These are phyloP conservation scores for Cryptomyrus ogoouensis DNA, from an alignment of 2,113 vertebrate genomes.

Conservation along the genomic window DNA sequence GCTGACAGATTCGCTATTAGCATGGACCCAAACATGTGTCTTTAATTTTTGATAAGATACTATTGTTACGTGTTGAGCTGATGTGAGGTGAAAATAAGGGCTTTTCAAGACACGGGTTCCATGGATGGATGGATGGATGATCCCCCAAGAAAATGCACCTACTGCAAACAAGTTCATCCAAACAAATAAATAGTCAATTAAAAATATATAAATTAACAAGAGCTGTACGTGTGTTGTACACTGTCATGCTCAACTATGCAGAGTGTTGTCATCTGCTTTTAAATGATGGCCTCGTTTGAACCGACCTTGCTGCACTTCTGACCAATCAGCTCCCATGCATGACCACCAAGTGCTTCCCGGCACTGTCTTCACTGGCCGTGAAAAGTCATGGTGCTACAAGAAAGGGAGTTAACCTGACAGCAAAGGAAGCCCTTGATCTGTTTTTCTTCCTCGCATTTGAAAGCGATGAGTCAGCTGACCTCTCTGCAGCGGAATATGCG, in stretches of 20 bases:
- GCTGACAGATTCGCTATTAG: not conserved
- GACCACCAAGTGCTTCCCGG: not conserved
- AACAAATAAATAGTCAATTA: not conserved
- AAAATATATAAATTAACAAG: not conserved
- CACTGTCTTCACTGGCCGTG: not conserved
- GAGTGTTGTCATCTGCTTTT: not conserved
- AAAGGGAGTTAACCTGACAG: not conserved
- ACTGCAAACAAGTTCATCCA: not conserved
- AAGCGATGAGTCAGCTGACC: not conserved
- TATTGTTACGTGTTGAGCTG: not conserved
- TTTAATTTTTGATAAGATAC: not conserved
- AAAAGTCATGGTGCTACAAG: not conserved
- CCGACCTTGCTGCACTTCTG: not conserved
- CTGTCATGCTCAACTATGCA: not conserved
- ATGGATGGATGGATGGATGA: not conserved
- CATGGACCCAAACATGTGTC: not conserved
- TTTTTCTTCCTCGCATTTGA: not conserved
- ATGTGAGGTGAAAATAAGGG: not conserved
- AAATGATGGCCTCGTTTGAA: not conserved
- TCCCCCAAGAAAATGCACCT: not conserved
- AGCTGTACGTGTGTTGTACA: not conserved
- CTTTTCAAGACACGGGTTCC: not conserved
- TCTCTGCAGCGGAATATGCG: not conserved
- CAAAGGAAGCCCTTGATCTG: constrained; percentile 1
- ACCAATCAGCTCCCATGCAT: not conserved